Base-by-base conservation (phyloP, 2,113 vertebrate genomes). In the Leptocoma aspasia region DNA sequence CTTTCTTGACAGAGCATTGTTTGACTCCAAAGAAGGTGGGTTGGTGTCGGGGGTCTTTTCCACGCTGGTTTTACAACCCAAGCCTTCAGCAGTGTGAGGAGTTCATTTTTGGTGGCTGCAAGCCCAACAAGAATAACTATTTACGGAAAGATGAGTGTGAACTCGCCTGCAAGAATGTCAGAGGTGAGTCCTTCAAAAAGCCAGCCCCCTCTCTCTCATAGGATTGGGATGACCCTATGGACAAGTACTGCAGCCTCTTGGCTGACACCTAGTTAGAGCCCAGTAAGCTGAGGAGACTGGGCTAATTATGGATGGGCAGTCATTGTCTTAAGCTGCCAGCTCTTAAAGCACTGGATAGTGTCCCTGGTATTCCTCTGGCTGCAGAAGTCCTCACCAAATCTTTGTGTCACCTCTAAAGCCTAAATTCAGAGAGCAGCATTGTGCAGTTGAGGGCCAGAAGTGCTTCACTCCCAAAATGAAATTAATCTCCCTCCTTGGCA, bases 121-220 rank as follows among this genome's bases (percentile, higher is more conserved):
- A 95, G 69, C 94, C 98, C 73, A 99, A 99, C 95, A 98, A 98
- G 89, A 99, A 99, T 95, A 99, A 99, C 97, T 99, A 99, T 71
- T 90, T 99, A 70, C 18, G 96, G 18, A 35, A 97, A 66, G 95
- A 98, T 5, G 99, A 99, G 89, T 99, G 99, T 81, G 28, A 61
- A 28, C 98, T 98, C 0, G 98, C 99, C 73, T 99, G 99, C 96
- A 94, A 56, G 39, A 93, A 97, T 59, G 97, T 98, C 50, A 96
- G 95, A 97, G 98, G 97, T 98, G 76, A 92, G 96, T 84, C 47
- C 70, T 64, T 52, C 1, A 1, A 78, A 86, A 94, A 61, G 56
- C 71, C 75, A 57, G 31, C 7, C 27, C 11, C 9, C 7, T 77
- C 39, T 86, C 82, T 88, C 35, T 80, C 68, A 30, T 6, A 37